Conservation (phyloP, 2,113 vertebrate species). For the Tachuris rubrigastra region DNA sequence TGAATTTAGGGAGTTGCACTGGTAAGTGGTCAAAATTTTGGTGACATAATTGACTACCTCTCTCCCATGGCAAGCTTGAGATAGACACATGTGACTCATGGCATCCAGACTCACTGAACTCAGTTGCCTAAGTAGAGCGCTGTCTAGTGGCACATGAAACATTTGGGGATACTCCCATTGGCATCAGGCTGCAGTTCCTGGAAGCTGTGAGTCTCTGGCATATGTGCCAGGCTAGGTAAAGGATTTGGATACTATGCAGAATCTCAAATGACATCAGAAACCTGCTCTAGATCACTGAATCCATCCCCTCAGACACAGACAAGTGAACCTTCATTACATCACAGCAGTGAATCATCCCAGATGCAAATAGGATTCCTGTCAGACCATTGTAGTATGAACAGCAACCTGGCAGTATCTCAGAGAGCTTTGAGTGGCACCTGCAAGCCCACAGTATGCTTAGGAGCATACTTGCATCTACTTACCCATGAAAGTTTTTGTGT, state of each 20-base stretch:
- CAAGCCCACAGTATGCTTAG: not conserved
- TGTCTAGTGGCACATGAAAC: not conserved
- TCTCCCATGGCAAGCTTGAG: not conserved
- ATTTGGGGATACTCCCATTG: not conserved
- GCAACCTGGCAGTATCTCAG: not conserved
- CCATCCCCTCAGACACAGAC: not conserved
- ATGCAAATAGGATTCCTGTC: not conserved
- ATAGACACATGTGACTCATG: accelerated
- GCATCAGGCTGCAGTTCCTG: not conserved
- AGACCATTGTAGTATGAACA: accelerated
- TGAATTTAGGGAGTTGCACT: not conserved
- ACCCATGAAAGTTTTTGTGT: not conserved
- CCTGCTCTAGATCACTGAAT: not conserved
- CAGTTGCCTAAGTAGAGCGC: not conserved
- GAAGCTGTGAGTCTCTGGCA: not conserved
- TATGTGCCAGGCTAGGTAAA: not conserved
- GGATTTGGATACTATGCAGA: not conserved
- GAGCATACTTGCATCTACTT: not conserved
- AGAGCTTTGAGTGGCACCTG: not conserved
- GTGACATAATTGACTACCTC: not conserved
- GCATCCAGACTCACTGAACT: not conserved
- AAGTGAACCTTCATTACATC: not conserved
- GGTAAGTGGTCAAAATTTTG: not conserved
- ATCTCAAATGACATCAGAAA: not conserved
- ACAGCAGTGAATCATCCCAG: not conserved